Percentiles rank a stretch among this genome's conserved stretches.
Evolutionary conservation across 2,113 vertebrate species (phyloP).

Genomic region (Okapia johnstoni): DNA sequence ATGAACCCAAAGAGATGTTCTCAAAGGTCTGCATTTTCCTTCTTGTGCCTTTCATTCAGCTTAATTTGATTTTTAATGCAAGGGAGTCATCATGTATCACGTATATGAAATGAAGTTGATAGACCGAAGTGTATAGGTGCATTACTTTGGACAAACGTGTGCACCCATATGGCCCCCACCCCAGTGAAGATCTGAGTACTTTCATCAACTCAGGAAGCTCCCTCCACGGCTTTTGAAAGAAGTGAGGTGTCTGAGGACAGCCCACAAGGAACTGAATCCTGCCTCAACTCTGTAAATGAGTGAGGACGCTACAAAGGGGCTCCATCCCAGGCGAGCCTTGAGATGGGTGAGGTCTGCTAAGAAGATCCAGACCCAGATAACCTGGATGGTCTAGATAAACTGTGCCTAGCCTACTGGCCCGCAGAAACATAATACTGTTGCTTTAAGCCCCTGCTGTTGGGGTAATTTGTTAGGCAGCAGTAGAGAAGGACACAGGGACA

Average conservation of each 20-base stretch:
- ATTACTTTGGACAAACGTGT: neutral
- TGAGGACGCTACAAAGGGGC: fast-evolving
- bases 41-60: neutral
- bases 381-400: neutral
- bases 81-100: neutral
- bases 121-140: neutral
- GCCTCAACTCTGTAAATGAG: fast-evolving
- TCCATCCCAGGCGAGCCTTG: neutral
- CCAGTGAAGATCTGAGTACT: neutral
- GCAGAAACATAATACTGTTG: neutral
- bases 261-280: neutral
- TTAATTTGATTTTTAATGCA: neutral
- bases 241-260: neutral
- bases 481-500: neutral
- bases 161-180: neutral
- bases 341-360: neutral
- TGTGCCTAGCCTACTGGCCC: neutral
- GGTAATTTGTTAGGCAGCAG: neutral
- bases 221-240: neutral
- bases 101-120: neutral
- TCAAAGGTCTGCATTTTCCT: neutral
- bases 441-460: neutral
- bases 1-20: neutral
- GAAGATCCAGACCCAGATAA: neutral
- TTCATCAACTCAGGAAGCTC: neutral